Conservation (phyloP, 2,797 vertebrate genomes). For the Diplodus sargus region DNA sequence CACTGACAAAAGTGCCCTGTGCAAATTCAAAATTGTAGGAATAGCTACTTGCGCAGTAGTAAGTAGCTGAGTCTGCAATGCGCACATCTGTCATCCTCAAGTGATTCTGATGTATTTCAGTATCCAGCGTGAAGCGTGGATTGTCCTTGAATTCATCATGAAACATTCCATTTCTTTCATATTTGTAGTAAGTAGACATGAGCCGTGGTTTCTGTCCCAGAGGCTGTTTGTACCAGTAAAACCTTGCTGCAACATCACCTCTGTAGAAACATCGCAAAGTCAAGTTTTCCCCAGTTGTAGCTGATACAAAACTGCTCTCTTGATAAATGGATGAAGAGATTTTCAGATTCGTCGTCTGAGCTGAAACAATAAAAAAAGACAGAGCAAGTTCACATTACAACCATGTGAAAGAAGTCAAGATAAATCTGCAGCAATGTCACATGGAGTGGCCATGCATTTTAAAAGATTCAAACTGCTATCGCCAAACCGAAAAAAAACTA, state of each 20-base stretch:
- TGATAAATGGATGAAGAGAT: neutral
- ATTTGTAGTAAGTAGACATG: conserved; percentile 37
- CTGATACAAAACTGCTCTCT: conserved; percentile 5
- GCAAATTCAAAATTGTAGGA: conserved; percentile 15
- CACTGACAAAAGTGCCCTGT: conserved; percentile 4
- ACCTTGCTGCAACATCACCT: neutral
- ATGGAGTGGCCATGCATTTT: neutral
- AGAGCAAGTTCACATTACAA: neutral
- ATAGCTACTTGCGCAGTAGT: conserved; percentile 23
- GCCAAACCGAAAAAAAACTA: neutral
- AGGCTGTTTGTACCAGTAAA: conserved; percentile 52
- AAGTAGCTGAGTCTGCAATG: conserved; percentile 34
- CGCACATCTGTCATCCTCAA: conserved; percentile 25
- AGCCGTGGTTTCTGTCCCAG: conserved; percentile 42
- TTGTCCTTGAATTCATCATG: conserved; percentile 24
- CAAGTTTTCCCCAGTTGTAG: conserved; percentile 31
- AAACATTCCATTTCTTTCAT: neutral
- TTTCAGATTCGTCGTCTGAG: neutral
- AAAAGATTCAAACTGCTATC: neutral
- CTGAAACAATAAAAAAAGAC: neutral
- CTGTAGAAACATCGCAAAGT: conserved; percentile 50
- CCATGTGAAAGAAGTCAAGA: neutral
- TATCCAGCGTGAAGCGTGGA: conserved; percentile 12
- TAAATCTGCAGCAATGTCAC: no score
- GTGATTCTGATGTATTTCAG: neutral